Evolutionary conservation across 2,113 vertebrate species (phyloP), one percentile per base, ranked within the genome.

Genomic region (Nothobranchius furzeri): DNA sequence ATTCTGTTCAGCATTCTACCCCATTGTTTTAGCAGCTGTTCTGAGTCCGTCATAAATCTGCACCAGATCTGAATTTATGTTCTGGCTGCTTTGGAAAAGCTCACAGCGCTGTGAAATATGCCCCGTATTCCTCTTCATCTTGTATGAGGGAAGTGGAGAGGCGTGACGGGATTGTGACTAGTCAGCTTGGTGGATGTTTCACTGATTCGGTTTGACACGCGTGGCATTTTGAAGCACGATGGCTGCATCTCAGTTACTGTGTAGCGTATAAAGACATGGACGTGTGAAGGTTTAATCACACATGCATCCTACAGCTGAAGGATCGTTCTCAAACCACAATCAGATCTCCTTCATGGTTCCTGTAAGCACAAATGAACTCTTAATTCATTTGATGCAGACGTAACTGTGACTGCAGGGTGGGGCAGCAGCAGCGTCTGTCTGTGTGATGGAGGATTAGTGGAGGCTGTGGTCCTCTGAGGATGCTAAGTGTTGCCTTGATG

Each of bases 401-500:
- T 43, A 70, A 58, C 30, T 15, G 20, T n/a, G 43, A 58, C 72
- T 86, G 79, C 69, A 77, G 78, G 62, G 64, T 37, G 66, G 75
- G 63, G 81, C 67, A 50, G 48, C 14, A 57, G 70, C 71, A 79
- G 37, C 36, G 49, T 79, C 70, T 77, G n/a, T 67, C 37, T 61
- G n/a, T 75, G 64, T 64, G 68, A 67, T 73, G 66, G 47, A 76
- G 75, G 79, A 83, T 81, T 79, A 78, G 64, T 60, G 45, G 70
- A 68, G 51, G 37, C 73, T 76, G 48, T 76, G 50, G 63, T 83
- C 68, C 78, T 71, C 58, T 54, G 64, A 73, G 74, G 73, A 73
- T 79, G 69, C 62, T 76, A 81, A 75, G 68, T 63, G 78, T 70
- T 78, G 81, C 66, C 68, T 78, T 77, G 82, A 74, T 86, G 82